Conservation (phyloP, 2,797 vertebrate genomes). For the Sebastes oblongus region DNA sequence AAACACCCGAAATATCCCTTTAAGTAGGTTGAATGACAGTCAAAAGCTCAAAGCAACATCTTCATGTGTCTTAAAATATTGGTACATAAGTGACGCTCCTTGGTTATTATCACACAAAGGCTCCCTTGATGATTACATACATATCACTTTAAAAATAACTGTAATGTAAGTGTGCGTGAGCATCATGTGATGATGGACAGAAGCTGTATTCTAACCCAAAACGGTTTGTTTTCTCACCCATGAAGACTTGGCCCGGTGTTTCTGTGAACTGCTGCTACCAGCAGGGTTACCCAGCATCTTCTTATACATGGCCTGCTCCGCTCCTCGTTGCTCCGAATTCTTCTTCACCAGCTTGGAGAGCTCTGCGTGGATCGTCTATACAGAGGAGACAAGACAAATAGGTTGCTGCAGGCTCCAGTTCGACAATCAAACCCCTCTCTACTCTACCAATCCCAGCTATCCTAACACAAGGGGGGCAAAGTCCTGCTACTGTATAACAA, state of each 20-base stretch:
- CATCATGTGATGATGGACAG: neutral
- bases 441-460: neutral
- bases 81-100: neutral
- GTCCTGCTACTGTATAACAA: neutral
- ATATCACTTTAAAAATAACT: neutral
- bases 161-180: neutral
- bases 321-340: slow-evolving; percentile 88
- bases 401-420: neutral
- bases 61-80: neutral
- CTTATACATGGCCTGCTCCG: slow-evolving; percentile 95
- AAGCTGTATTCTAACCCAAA: neutral
- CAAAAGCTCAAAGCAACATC: slow-evolving; percentile 5
- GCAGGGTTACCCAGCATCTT: slow-evolving; percentile 95
- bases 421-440: neutral
- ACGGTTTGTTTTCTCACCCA: slow-evolving; percentile 83
- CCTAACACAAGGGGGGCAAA: neutral
- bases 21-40: neutral
- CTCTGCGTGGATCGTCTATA: slow-evolving; percentile 94
- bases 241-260: slow-evolving; percentile 82
- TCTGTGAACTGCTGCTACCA: slow-evolving; percentile 32
- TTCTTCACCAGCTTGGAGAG: slow-evolving; percentile 97
- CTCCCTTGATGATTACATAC: neutral
- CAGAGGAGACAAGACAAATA: slow-evolving; percentile 28
- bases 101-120: neutral
- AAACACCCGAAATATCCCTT: neutral